These are phyloP conservation scores for Zapornia atra DNA, from an alignment of 2,113 vertebrate species.

Conservation along the genomic window DNA sequence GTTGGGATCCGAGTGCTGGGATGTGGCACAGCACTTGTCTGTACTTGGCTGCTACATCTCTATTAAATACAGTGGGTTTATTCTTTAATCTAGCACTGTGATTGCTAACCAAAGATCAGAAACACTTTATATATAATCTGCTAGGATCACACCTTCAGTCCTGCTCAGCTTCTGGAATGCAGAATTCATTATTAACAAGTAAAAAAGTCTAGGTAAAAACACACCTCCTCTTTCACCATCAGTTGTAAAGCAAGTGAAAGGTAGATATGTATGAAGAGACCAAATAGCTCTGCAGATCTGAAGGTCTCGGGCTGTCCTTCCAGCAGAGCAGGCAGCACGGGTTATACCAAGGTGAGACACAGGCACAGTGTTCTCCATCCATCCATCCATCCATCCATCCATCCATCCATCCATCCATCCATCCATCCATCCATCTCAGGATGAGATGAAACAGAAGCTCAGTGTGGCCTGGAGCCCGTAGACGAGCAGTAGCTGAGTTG, in stretches of 20 bases:
- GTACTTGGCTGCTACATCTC: neutral
- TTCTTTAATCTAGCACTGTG: neutral
- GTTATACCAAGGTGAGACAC: neutral
- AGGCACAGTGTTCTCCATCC: neutral
- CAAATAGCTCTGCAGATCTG: neutral
- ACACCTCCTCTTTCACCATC: neutral
- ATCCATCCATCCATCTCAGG: neutral
- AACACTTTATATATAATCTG: neutral
- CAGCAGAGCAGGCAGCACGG: neutral
- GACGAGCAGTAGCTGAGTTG: neutral
- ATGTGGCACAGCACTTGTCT: neutral
- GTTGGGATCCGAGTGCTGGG: neutral
- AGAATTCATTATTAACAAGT: neutral
- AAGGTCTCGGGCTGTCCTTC: neutral
- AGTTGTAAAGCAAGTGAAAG: neutral
- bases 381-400: too few relatives aligned
- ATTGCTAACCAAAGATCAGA: neutral
- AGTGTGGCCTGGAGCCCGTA: fast-evolving
- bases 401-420: too few relatives aligned
- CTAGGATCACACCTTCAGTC: neutral
- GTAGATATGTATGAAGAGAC: neutral
- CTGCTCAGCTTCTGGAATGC: neutral
- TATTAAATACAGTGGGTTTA: neutral
- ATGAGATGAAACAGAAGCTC: neutral
- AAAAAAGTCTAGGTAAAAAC: neutral